These are phyloP conservation scores for Pelobates fuscus DNA, from an alignment of 2,113 vertebrate species.

Conservation along the genomic window DNA sequence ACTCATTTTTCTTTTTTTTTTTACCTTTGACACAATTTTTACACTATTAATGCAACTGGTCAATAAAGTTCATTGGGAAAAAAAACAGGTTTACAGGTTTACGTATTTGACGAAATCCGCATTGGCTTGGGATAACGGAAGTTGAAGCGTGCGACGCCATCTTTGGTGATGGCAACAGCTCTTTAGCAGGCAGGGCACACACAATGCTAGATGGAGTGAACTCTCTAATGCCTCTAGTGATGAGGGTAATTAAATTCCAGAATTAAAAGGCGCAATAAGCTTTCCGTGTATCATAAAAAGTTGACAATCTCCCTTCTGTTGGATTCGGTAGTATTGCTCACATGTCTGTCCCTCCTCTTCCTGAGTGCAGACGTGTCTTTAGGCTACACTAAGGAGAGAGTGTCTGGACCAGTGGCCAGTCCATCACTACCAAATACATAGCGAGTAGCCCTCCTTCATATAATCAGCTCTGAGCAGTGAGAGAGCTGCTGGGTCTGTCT, in stretches of 20 bases:
- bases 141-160: neutral
- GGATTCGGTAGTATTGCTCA: neutral
- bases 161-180: slow-evolving; percentile 10
- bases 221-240: neutral
- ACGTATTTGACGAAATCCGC: neutral
- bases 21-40: slow-evolving; percentile 22
- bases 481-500: neutral
- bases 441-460: neutral
- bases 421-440: neutral
- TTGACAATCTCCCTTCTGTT: no score
- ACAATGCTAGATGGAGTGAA: no score
- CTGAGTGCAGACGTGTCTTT: slow-evolving; percentile 36
- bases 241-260: neutral
- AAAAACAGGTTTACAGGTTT: neutral
- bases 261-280: neutral
- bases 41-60: neutral
- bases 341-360: slow-evolving; percentile 3
- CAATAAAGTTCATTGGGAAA: slow-evolving; percentile 14
- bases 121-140: neutral
- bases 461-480: no score
- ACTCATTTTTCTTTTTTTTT: neutral
- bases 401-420: neutral
- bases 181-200: no score
- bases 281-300: neutral
- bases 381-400: neutral